phyloP scores from a whole-genome alignment of 2,888 invertebrate species.

The Epistrophe eligans region DNA sequence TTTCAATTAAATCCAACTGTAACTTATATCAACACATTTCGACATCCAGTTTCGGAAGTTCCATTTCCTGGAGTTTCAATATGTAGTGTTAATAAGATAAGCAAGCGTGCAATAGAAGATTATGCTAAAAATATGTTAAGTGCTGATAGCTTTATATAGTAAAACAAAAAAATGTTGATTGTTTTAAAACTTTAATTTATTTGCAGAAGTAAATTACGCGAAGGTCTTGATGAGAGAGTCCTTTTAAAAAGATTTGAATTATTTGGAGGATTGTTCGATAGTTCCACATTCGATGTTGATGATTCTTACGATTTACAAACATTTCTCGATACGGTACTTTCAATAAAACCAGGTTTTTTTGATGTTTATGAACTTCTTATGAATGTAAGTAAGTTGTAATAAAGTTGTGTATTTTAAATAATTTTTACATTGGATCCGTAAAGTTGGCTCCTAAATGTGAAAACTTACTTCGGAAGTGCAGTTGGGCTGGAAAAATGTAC shows the following conservation, averaged over 20 bases:
- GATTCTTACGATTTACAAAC: constrained; percentile 73
- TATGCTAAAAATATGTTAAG: constrained; percentile 77
- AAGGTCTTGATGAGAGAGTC: background rate
- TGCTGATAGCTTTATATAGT: background rate
- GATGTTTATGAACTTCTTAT: constrained; percentile 41
- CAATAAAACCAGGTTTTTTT: background rate
- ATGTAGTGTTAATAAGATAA: constrained; percentile 80
- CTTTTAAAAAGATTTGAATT: constrained; percentile 75
- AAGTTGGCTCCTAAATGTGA: constrained; percentile 79
- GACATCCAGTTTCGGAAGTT: constrained; percentile 63
- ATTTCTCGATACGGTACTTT: constrained; percentile 56
- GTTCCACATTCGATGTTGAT: constrained; percentile 70
- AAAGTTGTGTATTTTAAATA: background rate
- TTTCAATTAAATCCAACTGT: constrained; percentile 79
- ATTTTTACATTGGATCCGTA: background rate
- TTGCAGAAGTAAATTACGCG: background rate
- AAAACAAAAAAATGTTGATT: background rate
- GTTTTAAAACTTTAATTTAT: background rate
- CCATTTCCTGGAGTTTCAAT: constrained; percentile 78
- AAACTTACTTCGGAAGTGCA: constrained; percentile 78
- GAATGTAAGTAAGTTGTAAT: constrained; percentile 12
- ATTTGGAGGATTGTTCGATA: constrained; percentile 78
- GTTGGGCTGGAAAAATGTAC: constrained; percentile 64
- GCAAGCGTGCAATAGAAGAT: constrained; percentile 74
- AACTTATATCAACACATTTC: constrained; percentile 76